These are phyloP conservation scores for Cyrtorhinus lividipennis DNA, from an alignment of 1,140 invertebrate genomes.

Conservation along the genomic window DNA sequence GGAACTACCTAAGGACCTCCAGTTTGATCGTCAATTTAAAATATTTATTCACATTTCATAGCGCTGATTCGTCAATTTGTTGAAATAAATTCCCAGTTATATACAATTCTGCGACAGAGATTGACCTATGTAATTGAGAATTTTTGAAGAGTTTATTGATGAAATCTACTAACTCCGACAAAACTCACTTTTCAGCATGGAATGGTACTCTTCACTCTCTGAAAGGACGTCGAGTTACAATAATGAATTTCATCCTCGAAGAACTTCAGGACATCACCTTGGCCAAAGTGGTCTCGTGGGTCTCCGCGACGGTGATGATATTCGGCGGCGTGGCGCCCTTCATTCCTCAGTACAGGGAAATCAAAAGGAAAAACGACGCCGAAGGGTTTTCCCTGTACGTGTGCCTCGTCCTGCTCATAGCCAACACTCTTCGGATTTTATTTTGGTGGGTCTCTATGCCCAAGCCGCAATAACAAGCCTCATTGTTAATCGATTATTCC, in stretches of 20 bases:
- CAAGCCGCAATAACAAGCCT: no score
- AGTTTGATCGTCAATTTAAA: no score
- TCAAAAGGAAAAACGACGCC: constrained; percentile 74
- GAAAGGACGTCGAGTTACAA: background rate
- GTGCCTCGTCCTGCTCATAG: constrained; percentile 83
- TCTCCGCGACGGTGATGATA: constrained; percentile 48
- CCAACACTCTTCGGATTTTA: constrained; percentile 89
- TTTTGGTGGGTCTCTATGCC: constrained; percentile 70
- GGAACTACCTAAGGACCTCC: no score
- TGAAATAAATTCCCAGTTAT: no score
- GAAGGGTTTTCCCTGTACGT: constrained; percentile 95
- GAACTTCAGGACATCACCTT: constrained; percentile 26
- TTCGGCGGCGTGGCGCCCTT: constrained; percentile 77
- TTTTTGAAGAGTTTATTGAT: no score
- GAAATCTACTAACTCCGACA: no score
- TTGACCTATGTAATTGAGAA: no score
- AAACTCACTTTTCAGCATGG: constrained; percentile 19
- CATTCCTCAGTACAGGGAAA: constrained; percentile 88
- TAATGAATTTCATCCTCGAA: constrained; percentile 27
- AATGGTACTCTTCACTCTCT: constrained; percentile 15
- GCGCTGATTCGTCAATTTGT: no score
- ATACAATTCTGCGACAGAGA: no score
- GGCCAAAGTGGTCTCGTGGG: constrained; percentile 26
- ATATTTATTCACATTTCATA: no score
- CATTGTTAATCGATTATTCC: background rate